Evolutionary conservation across 1,140 invertebrate genomes (phyloP), one percentile per base, ranked within the genome.

Genomic region (Drosophila rufa): DNA sequence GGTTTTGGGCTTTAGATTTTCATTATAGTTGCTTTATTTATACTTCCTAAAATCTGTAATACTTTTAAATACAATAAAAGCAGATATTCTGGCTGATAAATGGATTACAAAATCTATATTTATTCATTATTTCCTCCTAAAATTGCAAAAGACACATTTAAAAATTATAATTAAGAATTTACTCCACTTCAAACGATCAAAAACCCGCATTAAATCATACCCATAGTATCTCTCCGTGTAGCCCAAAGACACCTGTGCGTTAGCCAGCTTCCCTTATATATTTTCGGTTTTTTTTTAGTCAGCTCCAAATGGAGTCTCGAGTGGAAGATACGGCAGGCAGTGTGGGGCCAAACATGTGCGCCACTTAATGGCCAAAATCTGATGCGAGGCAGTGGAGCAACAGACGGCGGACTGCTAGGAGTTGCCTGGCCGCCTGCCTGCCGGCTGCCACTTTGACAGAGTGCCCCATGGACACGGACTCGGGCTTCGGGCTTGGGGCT

Each of bases 301-400:
- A 67, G 40, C 62, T 68, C 67, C 67, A 48, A 68, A 68, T 53
- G 47, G 55, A 53, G 36, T 47, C 51, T 53, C 45, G 58, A 40
- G n/a, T 66, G 79, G 59, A 62, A 69, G 55, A 36, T 19, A 22
- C 5, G 15, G 19, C 12, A 40, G 46, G n/a, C 40, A 36, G 22
- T 48, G 30, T 46, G 43, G 74, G 58, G 74, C 46, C 57, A 55
- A 69, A 85, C 82, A 78, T 82, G 79, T 73, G 75, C 75, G 56
- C 80, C 76, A 79, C 80, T 86, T 86, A 86, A 86, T 86, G 76
- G 83, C 56, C 76, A 80, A 73, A 73, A 80, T 61, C 75, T 58
- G 66, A 58, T 64, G 45, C 53, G 57, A 68, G 56, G 60, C 73
- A 68, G 61, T 71, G 57, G 58, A 70, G 53, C 55, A 60, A 38